Evolutionary conservation across 2,797 vertebrate species (phyloP), one percentile per base, ranked within the genome.

Genomic region (Xyrichtys novacula): DNA sequence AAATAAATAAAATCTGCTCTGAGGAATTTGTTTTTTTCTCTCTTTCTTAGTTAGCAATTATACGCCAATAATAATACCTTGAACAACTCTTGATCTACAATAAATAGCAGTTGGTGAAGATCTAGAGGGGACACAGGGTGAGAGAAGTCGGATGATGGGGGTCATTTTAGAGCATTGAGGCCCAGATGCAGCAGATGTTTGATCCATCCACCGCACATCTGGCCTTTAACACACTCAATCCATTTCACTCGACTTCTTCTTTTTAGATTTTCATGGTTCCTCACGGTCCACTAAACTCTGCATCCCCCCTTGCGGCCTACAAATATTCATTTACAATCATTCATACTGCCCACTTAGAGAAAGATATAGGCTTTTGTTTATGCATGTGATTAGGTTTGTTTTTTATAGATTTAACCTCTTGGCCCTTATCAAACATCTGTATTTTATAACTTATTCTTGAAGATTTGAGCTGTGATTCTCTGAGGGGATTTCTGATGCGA

Each of bases 251-350:
- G n/a, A 80, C 84, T 84, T 87, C 81, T 89, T 66, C 66, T 83
- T 85, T 86, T 88, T 50, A 73, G 77, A 85, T 72, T 81, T 91
- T 92, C 91, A 92, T 88, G 85, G 88, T 91, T 91, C 90, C 88
- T 91, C 73, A 78, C 10, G 74, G 91, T 80, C 86, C 77, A 88
- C 83, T 91, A 89, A 91, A 89, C 87, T 82, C 71, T 17, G 20
- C 58, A 22, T 78, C 83, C 76, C 59, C 82, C 75, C 81, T 58
- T 15, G 69, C 63, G 83, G 80, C 70, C 61, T 58, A 70, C 83
- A 82, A 87, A 85, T 89, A 83, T 75, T 80, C 65, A 84, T 87
- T 77, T 65, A 72, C 59, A 68, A 43, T 81, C 63, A 54, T 75
- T 87, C 50, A 79, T 65, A 16, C 50, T 62, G 43, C 74, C 67